phyloP scores from a whole-genome alignment of 2,113 vertebrate genomes.

The Pipa parva region DNA sequence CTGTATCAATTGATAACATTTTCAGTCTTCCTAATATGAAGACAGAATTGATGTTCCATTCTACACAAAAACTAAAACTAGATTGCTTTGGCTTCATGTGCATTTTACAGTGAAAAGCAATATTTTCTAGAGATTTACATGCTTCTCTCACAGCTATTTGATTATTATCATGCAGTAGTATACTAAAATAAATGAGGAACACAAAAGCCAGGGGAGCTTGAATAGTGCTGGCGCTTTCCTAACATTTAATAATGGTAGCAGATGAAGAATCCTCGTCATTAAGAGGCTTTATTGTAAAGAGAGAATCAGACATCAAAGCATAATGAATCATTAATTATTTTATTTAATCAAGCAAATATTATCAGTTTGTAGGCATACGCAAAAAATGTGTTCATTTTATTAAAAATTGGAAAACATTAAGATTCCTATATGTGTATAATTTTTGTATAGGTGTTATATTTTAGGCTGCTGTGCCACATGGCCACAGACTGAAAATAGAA shows the following conservation, averaged over 20 bases:
- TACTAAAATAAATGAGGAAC: background rate
- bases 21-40: background rate
- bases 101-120: background rate
- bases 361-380: too few species aligned
- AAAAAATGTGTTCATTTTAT: too few species aligned
- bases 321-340: too few species aligned
- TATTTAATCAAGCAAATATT: too few species aligned
- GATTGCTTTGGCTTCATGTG: background rate
- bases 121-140: background rate
- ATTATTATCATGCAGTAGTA: background rate
- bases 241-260: background rate
- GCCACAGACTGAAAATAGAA: too few species aligned
- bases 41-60: background rate
- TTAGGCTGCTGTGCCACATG: too few species aligned
- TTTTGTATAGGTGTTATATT: too few species aligned
- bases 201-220: background rate
- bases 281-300: background rate
- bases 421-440: too few species aligned
- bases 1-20: constrained; percentile 15
- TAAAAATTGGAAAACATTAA: too few species aligned
- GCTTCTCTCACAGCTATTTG: background rate
- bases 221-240: background rate
- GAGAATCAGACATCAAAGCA: too few species aligned
- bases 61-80: background rate
- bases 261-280: background rate